Evolutionary conservation across 1,140 invertebrate genomes (phyloP).

Genomic region (Heliconius melpomene): DNA sequence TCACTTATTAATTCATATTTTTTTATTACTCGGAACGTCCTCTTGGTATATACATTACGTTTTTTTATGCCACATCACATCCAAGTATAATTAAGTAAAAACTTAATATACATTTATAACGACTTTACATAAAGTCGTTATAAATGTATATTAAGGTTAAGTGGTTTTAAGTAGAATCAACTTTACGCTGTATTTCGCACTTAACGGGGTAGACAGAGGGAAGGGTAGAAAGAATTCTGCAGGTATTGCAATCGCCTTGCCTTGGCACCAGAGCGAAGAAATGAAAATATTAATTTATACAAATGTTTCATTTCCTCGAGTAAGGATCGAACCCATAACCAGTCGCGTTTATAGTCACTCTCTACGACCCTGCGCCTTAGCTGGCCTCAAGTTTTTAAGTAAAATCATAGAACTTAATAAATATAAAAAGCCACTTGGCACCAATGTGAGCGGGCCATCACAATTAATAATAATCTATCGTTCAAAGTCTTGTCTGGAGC

Average conservation of each 20-base stretch:
- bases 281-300: too few relatives aligned
- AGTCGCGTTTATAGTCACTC: too few relatives aligned
- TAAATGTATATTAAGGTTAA: not conserved
- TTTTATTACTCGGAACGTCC: constrained; percentile 2
- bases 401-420: constrained; percentile 29
- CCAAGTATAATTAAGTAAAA: not conserved
- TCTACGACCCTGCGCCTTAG: too few relatives aligned
- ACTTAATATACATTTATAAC: not conserved
- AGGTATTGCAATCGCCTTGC: too few relatives aligned
- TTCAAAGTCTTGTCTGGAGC: constrained; percentile 41
- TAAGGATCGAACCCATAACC: too few relatives aligned
- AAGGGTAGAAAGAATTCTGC: too few relatives aligned
- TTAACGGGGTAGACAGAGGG: too few relatives aligned
- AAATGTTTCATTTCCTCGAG: too few relatives aligned
- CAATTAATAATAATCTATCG: constrained; percentile 43
- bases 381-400: not conserved
- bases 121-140: not conserved
- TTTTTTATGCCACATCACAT: not conserved
- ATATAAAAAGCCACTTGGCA: constrained; percentile 9
- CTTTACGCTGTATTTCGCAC: too few relatives aligned
- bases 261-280: too few relatives aligned
- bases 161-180: not conserved
- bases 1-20: not conserved
- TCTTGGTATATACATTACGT: not conserved
- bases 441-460: constrained; percentile 24